Base-by-base conservation (phyloP, 2,797 vertebrate genomes). In the Coendou prehensilis region DNA sequence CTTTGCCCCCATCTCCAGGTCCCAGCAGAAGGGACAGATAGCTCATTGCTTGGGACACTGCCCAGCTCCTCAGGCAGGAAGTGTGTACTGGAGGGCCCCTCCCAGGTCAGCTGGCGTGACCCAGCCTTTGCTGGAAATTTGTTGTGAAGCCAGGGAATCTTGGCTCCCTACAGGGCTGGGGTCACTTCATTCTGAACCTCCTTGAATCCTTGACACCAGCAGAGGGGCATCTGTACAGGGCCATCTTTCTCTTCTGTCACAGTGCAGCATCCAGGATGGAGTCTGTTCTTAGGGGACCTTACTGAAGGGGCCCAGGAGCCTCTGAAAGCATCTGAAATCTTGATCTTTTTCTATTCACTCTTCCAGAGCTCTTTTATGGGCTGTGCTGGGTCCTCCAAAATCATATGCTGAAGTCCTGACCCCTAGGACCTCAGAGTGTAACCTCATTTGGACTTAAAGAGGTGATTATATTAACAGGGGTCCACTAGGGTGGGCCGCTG, bases 101-200 rank as follows among this genome's bases (percentile, higher is more conserved):
- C 45, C 47, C n/a, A 0, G 63, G 30, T 28, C 26, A 17, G 28
- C 20, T 45, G 71, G 79, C 6, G 1, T 15, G 41, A 47, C 64
- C 75, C 63, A 5, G 50, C n/a, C 45, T 50, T 22, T 30, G 41
- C 79, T 20, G 73, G 67, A 71, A 69, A 52, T 81, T 52, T 4
- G 20, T 71, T 37, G 0, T 7, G 41, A 69, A 87, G 33, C 3
- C 6, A 45, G 41, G 9, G 45, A 6, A 79, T 18, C 37, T 9
- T 7, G 5, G 13, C 30, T 20, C 61, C 63, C 41, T 1, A 0
- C 0, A 8, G 11, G 33, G 61, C 17, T 71, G 28, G 4, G 47
- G 6, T 56, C 28, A 15, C 17, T 9, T 61, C 79, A 20, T 30
- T 47, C 45, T 69, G 18, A 9, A 9, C 1, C 50, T 71, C 63